Evolutionary conservation across 2,888 invertebrate genomes (phyloP), one percentile per base, ranked within the genome.

Genomic region (Sussaba pulchella): DNA sequence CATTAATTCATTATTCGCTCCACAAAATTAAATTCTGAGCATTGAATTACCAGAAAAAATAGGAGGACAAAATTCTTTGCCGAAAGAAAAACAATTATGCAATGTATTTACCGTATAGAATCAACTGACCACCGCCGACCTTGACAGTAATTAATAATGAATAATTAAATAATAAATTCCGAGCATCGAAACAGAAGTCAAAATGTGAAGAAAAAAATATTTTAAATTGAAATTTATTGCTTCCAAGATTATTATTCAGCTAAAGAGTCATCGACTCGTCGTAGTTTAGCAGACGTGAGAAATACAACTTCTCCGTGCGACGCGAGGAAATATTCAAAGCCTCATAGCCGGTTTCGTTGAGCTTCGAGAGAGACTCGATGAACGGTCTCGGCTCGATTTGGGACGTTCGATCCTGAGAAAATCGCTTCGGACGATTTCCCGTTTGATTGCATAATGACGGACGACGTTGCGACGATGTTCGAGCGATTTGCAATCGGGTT

Each of bases 361-460:
- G 6, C 4, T 6, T 31, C 31, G 6, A 2, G 31, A 31, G 31
- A 31, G 31, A 17, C n/a, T n/a, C 17, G 36, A 50, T 26, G 47
- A 9, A 63, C 26, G 43, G 26, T 69, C 67, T n/a, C 41, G 64
- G 70, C 43, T 78, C 69, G 57, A n/a, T 39, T 59, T 10, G 47
- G 36, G 39, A 24, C 63, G 14, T 61, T 61, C 45, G 39, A 61
- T 43, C 41, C 71, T 31, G 31, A 45, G 43, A 75, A 76, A 76
- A 66, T 61, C 54, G 14, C 21, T 36, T 26, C 10, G 14, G 50
- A 54, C 67, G 61, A 75, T 76, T 80, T 76, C 61, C 63, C 61
- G 67, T 50, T 66, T 24, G 50, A 52, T 50, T 59, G 39, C 54
- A 10, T 39, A 12, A 19, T 52, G 50, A 6, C 31, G n/a, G 50